phyloP scores from a whole-genome alignment of 2,113 vertebrate genomes.

The Cyanoliseus patagonus region DNA sequence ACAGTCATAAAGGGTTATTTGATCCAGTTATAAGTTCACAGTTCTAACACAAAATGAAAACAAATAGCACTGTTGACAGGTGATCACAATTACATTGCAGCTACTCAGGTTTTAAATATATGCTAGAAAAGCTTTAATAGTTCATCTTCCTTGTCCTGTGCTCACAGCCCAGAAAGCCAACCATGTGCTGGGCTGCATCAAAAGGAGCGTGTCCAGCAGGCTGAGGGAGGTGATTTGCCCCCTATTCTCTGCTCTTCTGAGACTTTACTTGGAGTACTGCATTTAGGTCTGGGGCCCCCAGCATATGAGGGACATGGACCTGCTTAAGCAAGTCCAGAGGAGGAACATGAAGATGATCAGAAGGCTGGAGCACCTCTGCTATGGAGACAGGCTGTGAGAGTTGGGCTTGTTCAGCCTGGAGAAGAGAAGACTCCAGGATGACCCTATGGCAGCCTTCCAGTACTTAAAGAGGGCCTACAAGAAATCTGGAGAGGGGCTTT shows the following conservation, averaged over 20 bases:
- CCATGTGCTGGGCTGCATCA: background rate
- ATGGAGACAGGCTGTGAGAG: background rate
- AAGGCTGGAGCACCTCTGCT: background rate
- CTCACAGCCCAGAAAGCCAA: background rate
- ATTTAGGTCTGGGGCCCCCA: background rate
- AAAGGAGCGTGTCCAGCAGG: background rate
- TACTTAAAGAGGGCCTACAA: background rate
- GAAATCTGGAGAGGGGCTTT: background rate
- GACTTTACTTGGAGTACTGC: background rate
- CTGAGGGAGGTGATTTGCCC: background rate
- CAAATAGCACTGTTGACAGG: background rate
- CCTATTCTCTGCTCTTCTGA: background rate
- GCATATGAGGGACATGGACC: background rate
- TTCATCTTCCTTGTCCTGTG: background rate
- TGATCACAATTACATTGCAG: background rate
- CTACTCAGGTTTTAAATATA: background rate
- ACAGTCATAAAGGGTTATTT: background rate
- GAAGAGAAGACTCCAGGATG: background rate
- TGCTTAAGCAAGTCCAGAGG: background rate
- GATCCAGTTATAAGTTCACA: background rate
- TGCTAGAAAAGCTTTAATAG: background rate
- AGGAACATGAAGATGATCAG: background rate
- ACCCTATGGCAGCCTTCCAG: background rate
- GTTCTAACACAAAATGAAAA: background rate
- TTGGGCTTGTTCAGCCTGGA: background rate